phyloP scores from a whole-genome alignment of 2,797 vertebrate species.

The Liparis tanakae region DNA sequence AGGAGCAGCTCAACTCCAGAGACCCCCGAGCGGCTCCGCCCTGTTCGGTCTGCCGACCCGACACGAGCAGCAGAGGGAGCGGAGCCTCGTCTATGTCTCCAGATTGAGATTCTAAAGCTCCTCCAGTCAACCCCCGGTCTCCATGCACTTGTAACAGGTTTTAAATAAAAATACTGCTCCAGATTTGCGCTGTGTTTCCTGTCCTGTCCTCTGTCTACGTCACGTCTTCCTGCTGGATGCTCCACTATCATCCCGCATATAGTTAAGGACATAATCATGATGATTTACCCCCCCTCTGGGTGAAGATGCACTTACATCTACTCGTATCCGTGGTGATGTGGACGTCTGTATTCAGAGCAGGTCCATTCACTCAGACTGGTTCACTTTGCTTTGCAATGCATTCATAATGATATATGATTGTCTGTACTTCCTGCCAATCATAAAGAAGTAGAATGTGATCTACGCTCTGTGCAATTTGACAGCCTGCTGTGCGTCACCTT shows the following conservation, averaged over 20 bases:
- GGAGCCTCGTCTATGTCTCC: background rate
- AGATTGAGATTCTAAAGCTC: constrained; percentile 22
- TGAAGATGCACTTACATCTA: background rate
- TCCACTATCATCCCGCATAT: background rate
- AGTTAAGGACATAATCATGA: background rate
- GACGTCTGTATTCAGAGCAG: background rate
- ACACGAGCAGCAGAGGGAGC: constrained; percentile 19
- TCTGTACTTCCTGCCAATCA: background rate
- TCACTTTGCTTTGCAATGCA: background rate
- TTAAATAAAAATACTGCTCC: constrained; percentile 48
- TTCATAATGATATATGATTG: background rate
- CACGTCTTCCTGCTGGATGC: background rate
- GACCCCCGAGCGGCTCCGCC: no score
- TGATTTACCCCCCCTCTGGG: background rate
- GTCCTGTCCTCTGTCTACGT: background rate
- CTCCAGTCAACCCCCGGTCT: background rate
- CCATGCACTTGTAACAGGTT: constrained; percentile 26
- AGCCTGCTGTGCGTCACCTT: background rate
- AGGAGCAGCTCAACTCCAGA: no score
- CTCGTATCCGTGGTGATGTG: background rate
- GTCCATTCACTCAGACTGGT: no score
- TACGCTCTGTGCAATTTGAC: background rate
- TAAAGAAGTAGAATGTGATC: background rate
- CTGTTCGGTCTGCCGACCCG: no score
- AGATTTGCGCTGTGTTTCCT: constrained; percentile 10